Conservation (phyloP, 2,113 vertebrate genomes). For the Barbus barbus region DNA sequence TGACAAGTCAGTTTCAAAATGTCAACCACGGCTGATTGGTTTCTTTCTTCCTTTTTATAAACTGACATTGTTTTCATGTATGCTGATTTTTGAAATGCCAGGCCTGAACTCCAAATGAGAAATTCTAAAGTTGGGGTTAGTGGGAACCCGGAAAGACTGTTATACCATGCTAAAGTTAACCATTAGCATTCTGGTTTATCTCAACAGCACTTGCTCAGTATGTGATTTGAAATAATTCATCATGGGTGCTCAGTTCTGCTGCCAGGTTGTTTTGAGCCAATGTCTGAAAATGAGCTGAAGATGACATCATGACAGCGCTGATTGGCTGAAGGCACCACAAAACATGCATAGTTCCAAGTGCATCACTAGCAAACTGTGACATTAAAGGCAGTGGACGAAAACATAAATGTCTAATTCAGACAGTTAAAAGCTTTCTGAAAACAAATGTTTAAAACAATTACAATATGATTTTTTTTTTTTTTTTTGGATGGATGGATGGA, state of each 20-base stretch:
- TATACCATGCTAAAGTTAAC: neutral
- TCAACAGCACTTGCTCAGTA: neutral
- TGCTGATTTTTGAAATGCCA: constrained; percentile 20
- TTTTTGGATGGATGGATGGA: neutral
- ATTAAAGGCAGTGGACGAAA: neutral
- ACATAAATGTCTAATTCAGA: neutral
- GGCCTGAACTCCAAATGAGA: constrained; percentile 10
- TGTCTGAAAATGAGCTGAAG: neutral
- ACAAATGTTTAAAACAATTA: neutral
- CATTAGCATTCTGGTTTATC: constrained; percentile 1
- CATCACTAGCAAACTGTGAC: neutral
- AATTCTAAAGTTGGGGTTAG: neutral
- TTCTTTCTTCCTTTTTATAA: constrained; percentile 24
- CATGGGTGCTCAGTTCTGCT: neutral
- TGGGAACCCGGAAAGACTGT: neutral
- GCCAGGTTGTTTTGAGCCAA: neutral
- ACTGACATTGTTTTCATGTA: constrained; percentile 8
- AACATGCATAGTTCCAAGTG: neutral
- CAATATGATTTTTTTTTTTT: neutral
- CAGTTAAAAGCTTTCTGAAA: neutral
- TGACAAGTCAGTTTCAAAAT: constrained; percentile 49
- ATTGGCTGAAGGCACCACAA: neutral
- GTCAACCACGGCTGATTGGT: constrained; percentile 42
- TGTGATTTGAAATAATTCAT: neutral
- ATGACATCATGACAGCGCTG: neutral